These are phyloP conservation scores for Apamea epomidion DNA, from an alignment of 2,888 invertebrate genomes.

Conservation along the genomic window DNA sequence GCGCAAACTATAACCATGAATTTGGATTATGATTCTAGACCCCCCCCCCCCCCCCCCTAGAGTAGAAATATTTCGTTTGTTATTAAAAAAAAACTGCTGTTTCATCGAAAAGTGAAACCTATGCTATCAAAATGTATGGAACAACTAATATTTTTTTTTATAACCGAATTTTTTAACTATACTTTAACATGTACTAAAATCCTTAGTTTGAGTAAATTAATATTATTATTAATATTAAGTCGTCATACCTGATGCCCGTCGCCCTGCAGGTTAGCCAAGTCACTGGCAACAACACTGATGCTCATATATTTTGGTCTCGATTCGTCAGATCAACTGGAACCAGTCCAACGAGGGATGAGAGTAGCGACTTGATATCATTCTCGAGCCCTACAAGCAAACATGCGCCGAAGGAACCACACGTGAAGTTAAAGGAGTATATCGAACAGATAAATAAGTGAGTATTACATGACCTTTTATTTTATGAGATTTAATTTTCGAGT, in stretches of 20 bases:
- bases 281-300: conserved; percentile 23
- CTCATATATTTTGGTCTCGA: conserved; percentile 45
- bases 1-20: background rate
- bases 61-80: background rate
- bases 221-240: background rate
- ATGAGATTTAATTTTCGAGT: background rate
- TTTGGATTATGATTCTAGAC: background rate
- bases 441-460: conserved; percentile 79
- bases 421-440: conserved; percentile 91
- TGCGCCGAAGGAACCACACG: conserved; percentile 86
- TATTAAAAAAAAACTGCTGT: background rate
- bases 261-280: conserved; percentile 8
- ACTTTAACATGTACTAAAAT: background rate
- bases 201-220: background rate
- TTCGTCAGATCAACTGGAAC: conserved; percentile 83
- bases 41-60: too few relatives aligned
- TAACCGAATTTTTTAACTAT: background rate
- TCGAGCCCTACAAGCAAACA: conserved; percentile 91
- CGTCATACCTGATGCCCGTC: conserved; percentile 5
- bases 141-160: background rate
- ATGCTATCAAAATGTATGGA: background rate
- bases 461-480: background rate
- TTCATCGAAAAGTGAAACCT: background rate
- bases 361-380: conserved; percentile 93
- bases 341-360: conserved; percentile 83